A percentile compares a stretch with the other conserved stretches of the same genome.
Conservation (phyloP, 2,888 invertebrate genomes). For the Endomychus coccineus region DNA sequence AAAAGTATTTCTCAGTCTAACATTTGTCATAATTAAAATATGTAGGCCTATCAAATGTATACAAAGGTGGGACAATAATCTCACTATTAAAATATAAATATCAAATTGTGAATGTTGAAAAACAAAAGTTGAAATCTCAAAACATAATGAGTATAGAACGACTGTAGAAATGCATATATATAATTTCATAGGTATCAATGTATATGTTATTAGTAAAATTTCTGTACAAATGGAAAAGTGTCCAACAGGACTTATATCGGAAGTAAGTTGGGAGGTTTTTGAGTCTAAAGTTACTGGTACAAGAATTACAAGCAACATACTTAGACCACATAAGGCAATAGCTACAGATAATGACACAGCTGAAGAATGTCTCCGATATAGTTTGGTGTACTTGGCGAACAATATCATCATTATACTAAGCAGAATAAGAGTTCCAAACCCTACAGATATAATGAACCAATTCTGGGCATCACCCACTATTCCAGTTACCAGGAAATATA, state of each 20-base stretch:
- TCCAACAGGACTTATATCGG: conserved; percentile 64
- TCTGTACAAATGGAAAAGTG: conserved; percentile 80
- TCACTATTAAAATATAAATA: conserved; percentile 51
- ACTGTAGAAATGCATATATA: conserved; percentile 78
- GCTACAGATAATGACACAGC: conserved; percentile 68
- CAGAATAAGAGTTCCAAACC: conserved; percentile 60
- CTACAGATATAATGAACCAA: conserved; percentile 63
- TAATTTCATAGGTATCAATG: conserved; percentile 84
- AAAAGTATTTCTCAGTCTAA: conserved; percentile 90
- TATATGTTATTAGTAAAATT: conserved; percentile 85
- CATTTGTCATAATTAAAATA: conserved; percentile 86
- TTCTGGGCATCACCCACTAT: conserved; percentile 55
- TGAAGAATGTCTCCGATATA: conserved; percentile 61
- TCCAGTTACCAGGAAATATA: conserved; percentile 71
- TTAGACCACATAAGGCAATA: conserved; percentile 60
- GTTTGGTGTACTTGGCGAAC: conserved; percentile 64
- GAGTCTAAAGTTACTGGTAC: conserved; percentile 39
- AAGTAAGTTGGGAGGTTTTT: conserved; percentile 29
- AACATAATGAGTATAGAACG: conserved; percentile 72
- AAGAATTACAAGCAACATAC: conserved; percentile 57
- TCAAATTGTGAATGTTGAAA: conserved; percentile 28
- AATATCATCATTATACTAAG: conserved; percentile 35
- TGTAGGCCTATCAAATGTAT: conserved; percentile 90
- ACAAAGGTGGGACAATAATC: conserved; percentile 76
- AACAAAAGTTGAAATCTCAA: conserved; percentile 64